Conservation (phyloP, 2,797 vertebrate species). For the Oryzias sinensis region DNA sequence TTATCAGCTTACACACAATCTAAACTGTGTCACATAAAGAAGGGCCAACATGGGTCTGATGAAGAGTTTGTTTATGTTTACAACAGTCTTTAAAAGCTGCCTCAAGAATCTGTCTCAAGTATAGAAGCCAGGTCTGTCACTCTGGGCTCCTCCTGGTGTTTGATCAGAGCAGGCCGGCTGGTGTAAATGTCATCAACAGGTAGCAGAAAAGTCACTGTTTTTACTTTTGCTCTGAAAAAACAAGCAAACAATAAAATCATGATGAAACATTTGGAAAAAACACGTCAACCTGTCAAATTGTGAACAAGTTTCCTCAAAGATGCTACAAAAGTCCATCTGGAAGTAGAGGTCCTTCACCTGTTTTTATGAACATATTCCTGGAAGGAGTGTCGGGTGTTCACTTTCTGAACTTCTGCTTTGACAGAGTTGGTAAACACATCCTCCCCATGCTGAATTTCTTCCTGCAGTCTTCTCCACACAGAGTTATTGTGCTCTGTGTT, state of each 20-base stretch:
- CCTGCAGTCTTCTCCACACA: constrained; percentile 51
- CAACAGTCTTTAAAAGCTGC: constrained; percentile 8
- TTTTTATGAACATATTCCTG: constrained; percentile 79
- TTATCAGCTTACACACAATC: constrained; percentile 33
- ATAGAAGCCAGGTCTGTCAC: constrained; percentile 73
- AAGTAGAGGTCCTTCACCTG: constrained; percentile 70
- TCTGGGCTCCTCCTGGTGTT: constrained; percentile 68
- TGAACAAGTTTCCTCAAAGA: not conserved
- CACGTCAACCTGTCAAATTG: not conserved
- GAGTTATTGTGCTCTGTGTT: constrained; percentile 32
- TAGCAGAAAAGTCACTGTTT: constrained; percentile 91
- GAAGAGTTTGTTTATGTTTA: constrained; percentile 15
- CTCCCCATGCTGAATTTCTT: constrained; percentile 33
- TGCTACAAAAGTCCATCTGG: not conserved
- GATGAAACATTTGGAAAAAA: not conserved
- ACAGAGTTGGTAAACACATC: constrained; percentile 29
- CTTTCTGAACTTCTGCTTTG: constrained; percentile 44
- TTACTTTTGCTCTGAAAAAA: constrained; percentile 84
- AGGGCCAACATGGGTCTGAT: constrained; percentile 10
- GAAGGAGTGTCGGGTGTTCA: constrained; percentile 70
- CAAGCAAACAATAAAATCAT: not conserved
- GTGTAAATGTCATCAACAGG: constrained; percentile 83
- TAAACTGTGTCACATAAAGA: constrained; percentile 48
- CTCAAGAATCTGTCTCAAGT: constrained; percentile 81
- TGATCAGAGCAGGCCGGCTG: constrained; percentile 70